Percentiles rank a stretch among this genome's conserved stretches.
Conservation (phyloP, 2,888 invertebrate species). For the Ferdinandea cuprea region DNA sequence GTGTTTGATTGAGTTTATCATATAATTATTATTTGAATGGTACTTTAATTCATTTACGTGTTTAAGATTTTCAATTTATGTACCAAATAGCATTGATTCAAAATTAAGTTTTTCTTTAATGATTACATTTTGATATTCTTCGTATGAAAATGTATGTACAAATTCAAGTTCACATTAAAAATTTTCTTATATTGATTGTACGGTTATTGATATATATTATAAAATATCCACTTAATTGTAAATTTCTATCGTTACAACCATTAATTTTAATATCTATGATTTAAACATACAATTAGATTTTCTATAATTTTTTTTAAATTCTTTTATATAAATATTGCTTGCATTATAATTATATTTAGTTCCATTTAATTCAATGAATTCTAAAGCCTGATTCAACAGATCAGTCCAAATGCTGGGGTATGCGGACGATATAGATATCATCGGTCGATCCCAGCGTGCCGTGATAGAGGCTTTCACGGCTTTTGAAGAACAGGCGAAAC, state of each 20-base stretch:
- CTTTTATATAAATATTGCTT: constrained; percentile 3
- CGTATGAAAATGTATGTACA: background rate
- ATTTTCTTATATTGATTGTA: background rate
- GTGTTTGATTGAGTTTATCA: background rate
- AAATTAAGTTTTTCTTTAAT: constrained; percentile 15
- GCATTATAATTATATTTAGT: background rate
- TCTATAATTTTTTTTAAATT: constrained; percentile 9
- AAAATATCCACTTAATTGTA: background rate
- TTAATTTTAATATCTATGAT: background rate
- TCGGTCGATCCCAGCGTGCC: too few relatives aligned
- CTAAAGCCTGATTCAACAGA: too few relatives aligned
- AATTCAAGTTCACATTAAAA: constrained; percentile 1
- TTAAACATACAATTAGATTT: constrained; percentile 15
- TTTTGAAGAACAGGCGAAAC: too few relatives aligned
- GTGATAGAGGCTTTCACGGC: too few relatives aligned
- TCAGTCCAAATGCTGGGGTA: too few relatives aligned
- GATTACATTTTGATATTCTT: too few relatives aligned
- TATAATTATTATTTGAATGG: background rate
- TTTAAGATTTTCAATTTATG: constrained; percentile 2
- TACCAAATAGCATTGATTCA: background rate
- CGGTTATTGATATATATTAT: background rate
- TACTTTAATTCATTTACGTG: background rate
- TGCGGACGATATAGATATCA: too few relatives aligned
- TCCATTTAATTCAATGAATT: constrained; percentile 11
- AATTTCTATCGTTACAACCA: constrained; percentile 7